These are phyloP conservation scores for Rhyacophila brunnea DNA, from an alignment of 1,140 invertebrate genomes.

Conservation along the genomic window DNA sequence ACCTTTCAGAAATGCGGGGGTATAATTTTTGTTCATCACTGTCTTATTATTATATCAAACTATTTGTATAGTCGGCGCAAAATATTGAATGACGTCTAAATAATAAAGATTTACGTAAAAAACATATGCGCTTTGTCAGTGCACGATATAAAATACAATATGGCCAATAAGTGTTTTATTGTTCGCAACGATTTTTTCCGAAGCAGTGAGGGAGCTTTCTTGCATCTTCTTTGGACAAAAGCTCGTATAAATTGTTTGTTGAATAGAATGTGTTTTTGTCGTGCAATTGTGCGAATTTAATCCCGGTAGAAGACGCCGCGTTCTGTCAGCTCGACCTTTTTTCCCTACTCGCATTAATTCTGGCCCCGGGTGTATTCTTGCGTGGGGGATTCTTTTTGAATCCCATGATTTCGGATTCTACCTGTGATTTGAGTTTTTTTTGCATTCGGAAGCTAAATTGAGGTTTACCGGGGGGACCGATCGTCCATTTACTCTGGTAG, in stretches of 20 bases:
- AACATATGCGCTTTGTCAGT: conserved; percentile 3
- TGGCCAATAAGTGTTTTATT: conserved; percentile 14
- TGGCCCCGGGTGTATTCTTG: not conserved
- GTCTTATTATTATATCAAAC: conserved; percentile 1
- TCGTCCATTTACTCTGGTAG: no score
- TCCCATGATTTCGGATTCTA: no score
- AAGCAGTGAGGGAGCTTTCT: conserved; percentile 3
- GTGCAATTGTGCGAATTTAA: conserved; percentile 28
- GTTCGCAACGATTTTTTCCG: not conserved
- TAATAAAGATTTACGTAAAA: conserved; percentile 2
- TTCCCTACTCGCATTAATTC: conserved; percentile 4
- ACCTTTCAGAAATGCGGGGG: no score
- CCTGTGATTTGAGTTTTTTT: no score
- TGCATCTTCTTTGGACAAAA: conserved; percentile 1
- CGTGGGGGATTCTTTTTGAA: no score
- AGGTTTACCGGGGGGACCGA: no score
- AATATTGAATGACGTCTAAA: conserved; percentile 12
- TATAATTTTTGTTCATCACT: not conserved
- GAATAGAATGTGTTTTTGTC: conserved; percentile 19
- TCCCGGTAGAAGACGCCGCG: conserved; percentile 6
- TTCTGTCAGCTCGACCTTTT: conserved; percentile 9
- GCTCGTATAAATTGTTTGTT: conserved; percentile 1
- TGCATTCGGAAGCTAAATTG: no score
- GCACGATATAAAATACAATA: conserved; percentile 5
- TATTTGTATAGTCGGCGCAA: not conserved